Conservation (phyloP, 1,140 invertebrate species). For the Heliconius congener region DNA sequence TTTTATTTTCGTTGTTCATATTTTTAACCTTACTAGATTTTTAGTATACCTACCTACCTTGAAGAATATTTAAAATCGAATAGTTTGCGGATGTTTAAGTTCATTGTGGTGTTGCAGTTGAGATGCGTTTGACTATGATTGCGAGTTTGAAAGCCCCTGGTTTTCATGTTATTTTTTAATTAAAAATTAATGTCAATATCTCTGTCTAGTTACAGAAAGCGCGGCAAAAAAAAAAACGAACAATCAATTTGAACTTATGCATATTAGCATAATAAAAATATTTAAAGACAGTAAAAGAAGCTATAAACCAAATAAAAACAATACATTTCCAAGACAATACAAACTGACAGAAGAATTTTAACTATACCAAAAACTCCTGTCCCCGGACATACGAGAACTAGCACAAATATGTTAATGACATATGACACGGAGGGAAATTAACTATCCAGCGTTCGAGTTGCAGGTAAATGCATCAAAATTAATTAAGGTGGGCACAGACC, state of each 20-base stretch:
- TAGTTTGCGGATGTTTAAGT: background rate
- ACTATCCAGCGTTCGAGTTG: conserved; percentile 40
- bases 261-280: background rate
- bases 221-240: too few species aligned
- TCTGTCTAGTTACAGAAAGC: too few species aligned
- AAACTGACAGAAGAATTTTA: background rate
- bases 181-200: too few species aligned
- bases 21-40: conserved; percentile 3
- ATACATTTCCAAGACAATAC: background rate
- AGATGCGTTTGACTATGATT: too few species aligned
- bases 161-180: too few species aligned
- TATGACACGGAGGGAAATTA: conserved; percentile 37
- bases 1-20: background rate
- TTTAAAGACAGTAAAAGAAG: background rate
- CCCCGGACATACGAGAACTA: conserved; percentile 16
- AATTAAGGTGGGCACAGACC: conserved; percentile 73
- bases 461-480: conserved; percentile 77
- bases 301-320: background rate
- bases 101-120: too few species aligned
- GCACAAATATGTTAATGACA: conserved; percentile 40
- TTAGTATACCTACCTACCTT: background rate
- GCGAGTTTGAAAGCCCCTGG: too few species aligned
- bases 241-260: too few species aligned
- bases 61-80: background rate
- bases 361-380: background rate